A percentile compares a stretch with the other conserved stretches of the same genome.
Conservation (phyloP, 2,113 vertebrate genomes). For the Gopherus evgoodei region DNA sequence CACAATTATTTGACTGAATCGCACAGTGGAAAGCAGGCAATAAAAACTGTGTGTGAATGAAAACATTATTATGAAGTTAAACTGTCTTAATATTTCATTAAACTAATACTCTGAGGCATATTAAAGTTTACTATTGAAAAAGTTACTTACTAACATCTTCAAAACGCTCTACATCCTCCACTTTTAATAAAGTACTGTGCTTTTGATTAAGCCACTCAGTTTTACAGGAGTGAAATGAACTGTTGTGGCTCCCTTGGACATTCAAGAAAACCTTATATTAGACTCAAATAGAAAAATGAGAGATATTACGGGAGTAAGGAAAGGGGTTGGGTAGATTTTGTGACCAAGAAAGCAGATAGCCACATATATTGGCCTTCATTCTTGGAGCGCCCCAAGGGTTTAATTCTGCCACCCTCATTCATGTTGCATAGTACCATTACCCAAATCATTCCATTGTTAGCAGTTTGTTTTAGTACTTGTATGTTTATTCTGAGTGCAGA, state of each 20-base stretch:
- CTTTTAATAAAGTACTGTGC: neutral
- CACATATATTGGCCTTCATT: neutral
- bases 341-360: neutral
- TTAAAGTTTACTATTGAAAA: neutral
- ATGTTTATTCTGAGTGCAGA: neutral
- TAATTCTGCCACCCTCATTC: slow-evolving; percentile 5
- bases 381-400: neutral
- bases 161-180: neutral
- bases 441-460: slow-evolving; percentile 16
- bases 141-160: neutral
- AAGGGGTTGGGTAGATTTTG: neutral
- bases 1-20: neutral
- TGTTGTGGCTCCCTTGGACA: neutral
- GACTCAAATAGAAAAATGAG: neutral
- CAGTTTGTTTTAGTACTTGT: slow-evolving; percentile 8
- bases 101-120: neutral
- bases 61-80: slow-evolving; percentile 3
- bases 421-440: neutral
- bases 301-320: too few species aligned
- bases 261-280: neutral
- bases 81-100: slow-evolving; percentile 21
- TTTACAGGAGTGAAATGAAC: neutral
- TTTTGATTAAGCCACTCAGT: neutral
- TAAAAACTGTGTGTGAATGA: neutral
- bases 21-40: neutral